Evolutionary conservation across 2,888 invertebrate species (phyloP).

Genomic region (Ectropis crepuscularia): DNA sequence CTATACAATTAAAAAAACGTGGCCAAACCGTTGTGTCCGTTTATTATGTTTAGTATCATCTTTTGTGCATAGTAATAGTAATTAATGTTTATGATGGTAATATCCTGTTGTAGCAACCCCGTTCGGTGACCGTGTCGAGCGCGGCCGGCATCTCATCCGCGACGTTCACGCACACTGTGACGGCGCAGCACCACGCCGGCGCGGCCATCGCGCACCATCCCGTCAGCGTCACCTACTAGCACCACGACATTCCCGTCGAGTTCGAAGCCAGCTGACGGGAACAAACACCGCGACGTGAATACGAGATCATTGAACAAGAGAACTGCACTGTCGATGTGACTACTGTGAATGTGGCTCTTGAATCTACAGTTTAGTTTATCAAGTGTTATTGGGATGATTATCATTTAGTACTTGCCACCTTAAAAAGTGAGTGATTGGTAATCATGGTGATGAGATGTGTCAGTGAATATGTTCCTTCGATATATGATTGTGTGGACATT

Average conservation of each 20-base stretch:
- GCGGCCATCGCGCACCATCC: constrained; percentile 72
- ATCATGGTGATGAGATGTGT: too few relatives aligned
- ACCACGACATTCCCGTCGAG: constrained; percentile 26
- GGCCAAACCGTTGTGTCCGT: too few relatives aligned
- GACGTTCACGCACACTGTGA: constrained; percentile 61
- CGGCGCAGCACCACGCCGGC: constrained; percentile 62
- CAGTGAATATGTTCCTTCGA: too few relatives aligned
- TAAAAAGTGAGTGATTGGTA: too few relatives aligned
- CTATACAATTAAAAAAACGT: too few relatives aligned
- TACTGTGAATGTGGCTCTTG: neutral
- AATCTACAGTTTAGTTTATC: too few relatives aligned
- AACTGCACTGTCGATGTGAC: neutral
- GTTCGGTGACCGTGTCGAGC: constrained; percentile 48
- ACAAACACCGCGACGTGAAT: neutral
- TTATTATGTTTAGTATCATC: too few relatives aligned
- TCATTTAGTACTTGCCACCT: too few relatives aligned
- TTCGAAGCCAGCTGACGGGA: constrained; percentile 30
- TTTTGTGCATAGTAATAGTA: too few relatives aligned
- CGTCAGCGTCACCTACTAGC: constrained; percentile 81
- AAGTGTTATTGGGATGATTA: neutral
- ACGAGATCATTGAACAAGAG: too few relatives aligned
- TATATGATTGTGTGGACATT: too few relatives aligned
- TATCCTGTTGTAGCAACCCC: constrained; percentile 57
- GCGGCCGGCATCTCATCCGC: constrained; percentile 49
- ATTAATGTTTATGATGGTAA: too few relatives aligned